Evolutionary conservation across 2,888 invertebrate genomes (phyloP).

Genomic region (Trissolcus japonicus): DNA sequence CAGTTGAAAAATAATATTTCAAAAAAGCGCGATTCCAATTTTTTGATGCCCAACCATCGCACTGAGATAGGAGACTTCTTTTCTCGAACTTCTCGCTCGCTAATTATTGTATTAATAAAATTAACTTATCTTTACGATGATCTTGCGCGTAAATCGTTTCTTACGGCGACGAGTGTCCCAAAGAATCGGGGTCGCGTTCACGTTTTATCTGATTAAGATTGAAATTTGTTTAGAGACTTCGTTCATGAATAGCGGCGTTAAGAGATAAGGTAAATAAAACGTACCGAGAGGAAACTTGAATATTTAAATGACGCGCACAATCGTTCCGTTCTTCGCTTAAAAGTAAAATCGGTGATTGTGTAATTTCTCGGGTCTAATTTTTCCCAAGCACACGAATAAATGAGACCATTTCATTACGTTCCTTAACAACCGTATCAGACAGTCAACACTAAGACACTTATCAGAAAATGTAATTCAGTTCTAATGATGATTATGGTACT

Average conservation of each 20-base stretch:
- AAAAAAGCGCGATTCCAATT: conserved; percentile 26
- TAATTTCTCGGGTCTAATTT: conserved; percentile 4
- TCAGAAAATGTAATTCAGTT: background rate
- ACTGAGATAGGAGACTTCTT: too few species aligned
- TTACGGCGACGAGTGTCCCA: conserved; percentile 50
- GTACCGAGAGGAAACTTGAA: conserved; percentile 34
- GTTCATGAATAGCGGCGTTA: conserved; percentile 53
- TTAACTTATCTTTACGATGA: conserved; percentile 55
- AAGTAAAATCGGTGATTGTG: conserved; percentile 15
- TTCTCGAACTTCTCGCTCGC: conserved; percentile 11
- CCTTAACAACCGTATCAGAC: too few species aligned
- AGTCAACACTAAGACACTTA: background rate
- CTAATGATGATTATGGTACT: background rate
- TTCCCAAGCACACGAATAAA: too few species aligned
- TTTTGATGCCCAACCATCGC: background rate
- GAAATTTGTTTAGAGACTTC: conserved; percentile 57
- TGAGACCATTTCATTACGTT: too few species aligned
- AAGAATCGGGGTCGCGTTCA: conserved; percentile 54
- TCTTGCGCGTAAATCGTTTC: conserved; percentile 53
- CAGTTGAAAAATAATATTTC: conserved; percentile 33
- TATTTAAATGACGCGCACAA: conserved; percentile 45
- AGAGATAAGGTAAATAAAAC: conserved; percentile 55
- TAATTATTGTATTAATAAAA: conserved; percentile 55
- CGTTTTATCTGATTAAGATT: conserved; percentile 56
- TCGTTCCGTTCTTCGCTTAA: conserved; percentile 33